These are phyloP conservation scores for Mycteria americana DNA, from an alignment of 2,797 vertebrate genomes.

Conservation along the genomic window DNA sequence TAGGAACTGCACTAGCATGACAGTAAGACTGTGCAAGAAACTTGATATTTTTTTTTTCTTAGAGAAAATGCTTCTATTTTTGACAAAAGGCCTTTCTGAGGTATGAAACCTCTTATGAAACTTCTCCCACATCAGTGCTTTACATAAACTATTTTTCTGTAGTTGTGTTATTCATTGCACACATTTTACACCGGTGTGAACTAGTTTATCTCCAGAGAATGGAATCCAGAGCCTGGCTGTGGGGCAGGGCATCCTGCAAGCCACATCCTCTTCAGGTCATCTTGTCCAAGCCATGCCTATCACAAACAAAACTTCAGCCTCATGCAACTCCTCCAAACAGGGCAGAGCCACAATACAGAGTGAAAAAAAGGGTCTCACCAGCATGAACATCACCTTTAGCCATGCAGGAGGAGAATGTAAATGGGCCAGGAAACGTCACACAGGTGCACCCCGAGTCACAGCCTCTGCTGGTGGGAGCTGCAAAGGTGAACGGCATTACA, in stretches of 20 bases:
- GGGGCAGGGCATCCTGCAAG: not conserved
- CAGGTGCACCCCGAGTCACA: not conserved
- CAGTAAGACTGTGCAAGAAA: constrained; percentile 13
- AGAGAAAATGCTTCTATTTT: constrained; percentile 60
- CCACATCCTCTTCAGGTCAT: not conserved
- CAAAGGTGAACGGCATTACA: not conserved
- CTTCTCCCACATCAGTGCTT: constrained; percentile 55
- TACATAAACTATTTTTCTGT: constrained; percentile 48
- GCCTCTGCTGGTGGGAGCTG: not conserved
- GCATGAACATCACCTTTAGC: not conserved
- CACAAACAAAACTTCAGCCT: not conserved
- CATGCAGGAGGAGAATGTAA: not conserved
- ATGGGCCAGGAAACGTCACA: not conserved
- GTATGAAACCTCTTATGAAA: constrained; percentile 62
- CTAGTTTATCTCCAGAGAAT: not conserved
- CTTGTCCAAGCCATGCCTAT: not conserved
- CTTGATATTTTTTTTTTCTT: not conserved
- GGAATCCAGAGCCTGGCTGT: not conserved
- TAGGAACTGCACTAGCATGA: not conserved
- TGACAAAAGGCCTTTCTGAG: constrained; percentile 56
- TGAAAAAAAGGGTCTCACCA: not conserved
- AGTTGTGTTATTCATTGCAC: constrained; percentile 30
- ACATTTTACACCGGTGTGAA: not conserved
- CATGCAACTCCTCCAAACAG: not conserved
- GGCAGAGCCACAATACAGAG: not conserved